Evolutionary conservation across 2,888 invertebrate species (phyloP).

Genomic region (Quadriops clusia): DNA sequence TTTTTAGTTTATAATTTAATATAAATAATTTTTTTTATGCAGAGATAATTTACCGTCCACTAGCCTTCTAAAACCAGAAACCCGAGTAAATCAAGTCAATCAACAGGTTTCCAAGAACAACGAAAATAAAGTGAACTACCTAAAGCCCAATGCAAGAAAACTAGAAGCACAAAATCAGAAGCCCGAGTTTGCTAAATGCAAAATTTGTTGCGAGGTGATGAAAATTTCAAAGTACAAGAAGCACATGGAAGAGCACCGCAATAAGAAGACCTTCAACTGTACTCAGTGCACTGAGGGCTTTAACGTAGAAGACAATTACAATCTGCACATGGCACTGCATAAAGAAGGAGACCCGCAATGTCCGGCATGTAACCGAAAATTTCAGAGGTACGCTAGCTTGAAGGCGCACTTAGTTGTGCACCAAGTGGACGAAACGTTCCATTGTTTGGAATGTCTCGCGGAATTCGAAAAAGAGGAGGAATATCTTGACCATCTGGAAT

Average conservation of each 20-base stretch:
- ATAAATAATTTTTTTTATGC: too few relatives aligned
- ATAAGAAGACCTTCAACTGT: slow-evolving; percentile 30
- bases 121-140: too few relatives aligned
- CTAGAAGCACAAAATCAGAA: too few relatives aligned
- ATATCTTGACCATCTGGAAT: slow-evolving; percentile 38
- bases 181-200: too few relatives aligned
- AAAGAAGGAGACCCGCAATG: slow-evolving; percentile 25
- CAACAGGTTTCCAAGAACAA: too few relatives aligned
- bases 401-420: slow-evolving; percentile 33
- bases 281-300: slow-evolving; percentile 28
- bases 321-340: slow-evolving; percentile 31
- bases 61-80: too few relatives aligned
- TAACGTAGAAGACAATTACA: slow-evolving; percentile 32
- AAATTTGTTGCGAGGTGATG: too few relatives aligned
- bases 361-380: slow-evolving; percentile 32
- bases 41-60: too few relatives aligned
- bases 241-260: slow-evolving; percentile 29
- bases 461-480: slow-evolving; percentile 36
- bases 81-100: too few relatives aligned
- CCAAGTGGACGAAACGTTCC: slow-evolving; percentile 32
- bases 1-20: too few relatives aligned
- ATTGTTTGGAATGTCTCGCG: slow-evolving; percentile 29
- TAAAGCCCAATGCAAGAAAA: too few relatives aligned
- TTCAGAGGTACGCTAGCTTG: slow-evolving; percentile 32
- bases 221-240: too few relatives aligned